A percentile compares a stretch with the other conserved stretches of the same genome.
Conservation (phyloP, 2,888 invertebrate species). For the Schizotus pectinicornis region DNA sequence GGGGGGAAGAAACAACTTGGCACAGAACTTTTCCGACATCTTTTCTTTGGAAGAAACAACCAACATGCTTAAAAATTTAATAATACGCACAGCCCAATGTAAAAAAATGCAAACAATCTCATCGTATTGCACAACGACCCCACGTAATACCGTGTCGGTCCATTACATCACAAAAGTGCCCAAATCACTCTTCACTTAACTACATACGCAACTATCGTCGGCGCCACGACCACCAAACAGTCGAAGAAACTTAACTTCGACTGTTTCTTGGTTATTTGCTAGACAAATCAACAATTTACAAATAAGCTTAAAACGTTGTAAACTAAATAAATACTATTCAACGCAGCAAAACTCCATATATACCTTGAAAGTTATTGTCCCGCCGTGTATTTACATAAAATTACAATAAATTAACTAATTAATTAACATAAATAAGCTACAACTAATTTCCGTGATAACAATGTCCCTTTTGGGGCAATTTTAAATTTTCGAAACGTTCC, state of each 20-base stretch:
- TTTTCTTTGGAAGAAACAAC: constrained; percentile 32
- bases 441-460: constrained; percentile 23
- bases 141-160: constrained; percentile 15
- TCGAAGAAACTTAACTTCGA: neutral
- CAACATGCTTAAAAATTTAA: constrained; percentile 42
- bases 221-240: no score
- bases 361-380: constrained; percentile 33
- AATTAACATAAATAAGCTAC: constrained; percentile 4
- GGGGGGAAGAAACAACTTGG: constrained; percentile 31
- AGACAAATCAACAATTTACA: constrained; percentile 2
- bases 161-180: constrained; percentile 41
- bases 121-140: constrained; percentile 29
- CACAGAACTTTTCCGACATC: constrained; percentile 20
- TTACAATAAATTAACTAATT: neutral
- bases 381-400: constrained; percentile 27
- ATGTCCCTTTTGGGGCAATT: neutral
- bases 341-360: constrained; percentile 17
- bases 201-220: constrained; percentile 14
- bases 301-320: constrained; percentile 16
- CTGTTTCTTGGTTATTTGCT: neutral
- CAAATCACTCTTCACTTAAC: constrained; percentile 44
- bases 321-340: constrained; percentile 22
- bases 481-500: no score
- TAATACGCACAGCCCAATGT: constrained; percentile 47
- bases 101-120: constrained; percentile 44